These are phyloP conservation scores for Corythaeola cristata DNA, from an alignment of 2,113 vertebrate genomes.

Conservation along the genomic window DNA sequence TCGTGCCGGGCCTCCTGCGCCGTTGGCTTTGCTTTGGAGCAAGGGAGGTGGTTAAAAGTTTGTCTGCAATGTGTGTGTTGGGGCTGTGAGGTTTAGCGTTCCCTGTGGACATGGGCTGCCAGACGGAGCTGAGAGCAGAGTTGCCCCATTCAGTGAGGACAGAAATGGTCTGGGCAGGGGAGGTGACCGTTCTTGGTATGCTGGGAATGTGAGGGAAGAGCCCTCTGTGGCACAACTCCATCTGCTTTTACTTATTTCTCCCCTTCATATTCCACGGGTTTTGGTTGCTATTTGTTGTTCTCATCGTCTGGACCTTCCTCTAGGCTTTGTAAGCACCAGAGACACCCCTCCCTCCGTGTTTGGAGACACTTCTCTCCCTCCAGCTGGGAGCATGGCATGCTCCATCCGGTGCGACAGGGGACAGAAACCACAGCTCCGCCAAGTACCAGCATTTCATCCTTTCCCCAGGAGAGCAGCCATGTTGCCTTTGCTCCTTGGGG, in stretches of 20 bases:
- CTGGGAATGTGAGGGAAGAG: background rate
- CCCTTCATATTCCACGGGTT: constrained; percentile 18
- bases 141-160: constrained; percentile 27
- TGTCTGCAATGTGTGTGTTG: background rate
- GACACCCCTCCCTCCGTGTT: background rate
- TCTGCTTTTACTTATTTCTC: constrained; percentile 62
- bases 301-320: background rate
- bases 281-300: constrained; percentile 12
- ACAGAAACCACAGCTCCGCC: background rate
- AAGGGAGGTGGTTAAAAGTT: background rate
- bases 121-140: background rate
- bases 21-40: background rate
- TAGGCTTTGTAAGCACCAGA: background rate
- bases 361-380: background rate
- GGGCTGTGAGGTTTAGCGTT: background rate
- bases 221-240: constrained; percentile 41
- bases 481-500: background rate
- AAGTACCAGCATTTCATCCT: background rate
- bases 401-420: background rate
- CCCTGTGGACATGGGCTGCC: background rate
- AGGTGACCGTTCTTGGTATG: background rate
- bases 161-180: constrained; percentile 2
- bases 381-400: background rate
- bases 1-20: background rate
- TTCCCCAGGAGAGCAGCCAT: background rate